Base-by-base conservation (phyloP, 2,888 invertebrate genomes). In the Coenonympha glycerion region DNA sequence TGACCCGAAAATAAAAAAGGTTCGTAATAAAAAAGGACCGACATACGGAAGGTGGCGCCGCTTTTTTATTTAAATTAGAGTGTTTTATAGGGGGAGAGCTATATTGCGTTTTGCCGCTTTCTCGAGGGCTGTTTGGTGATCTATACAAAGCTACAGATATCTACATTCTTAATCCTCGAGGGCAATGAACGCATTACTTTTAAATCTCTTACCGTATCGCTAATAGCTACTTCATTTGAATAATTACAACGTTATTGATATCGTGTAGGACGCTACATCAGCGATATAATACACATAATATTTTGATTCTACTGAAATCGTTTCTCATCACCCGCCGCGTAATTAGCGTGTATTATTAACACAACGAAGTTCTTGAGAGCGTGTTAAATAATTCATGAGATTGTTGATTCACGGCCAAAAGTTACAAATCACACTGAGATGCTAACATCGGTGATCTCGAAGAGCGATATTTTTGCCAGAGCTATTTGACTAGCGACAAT, bases 21-120 rank as follows among this genome's bases (percentile, higher is more conserved):
- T 81, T 79, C 83, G 77, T 84, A 86, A 85, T 85, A 85, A 85
- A 87, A 80, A 85, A 80, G 82, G 80, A 79, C 84, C 84, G 83
- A 86, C 86, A 86, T 86, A 87, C 86, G 86, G 84, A 86, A 85
- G 85, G 86, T 86, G 84, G 84, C 83, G 86, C 80, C 82, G 84
- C 84, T 86, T 87, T 87, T 87, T 86, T 87, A 86, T 87, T 87
- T 87, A 87, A 87, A 87, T 86, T 87, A 84, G 86, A 87, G 85
- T 85, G 84, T 86, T 87, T 86, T 87, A 86, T 87, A 80, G 84
- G 79, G 81, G 82, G 78, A 76, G 79, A 76, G 79, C 81, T 82
- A 85, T 87, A 87, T 86, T 86, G 80, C 83, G 84, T 84, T 85
- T 78, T 79, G 77, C 79, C 81, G 78, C 78, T 81, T 78, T 79